A percentile compares a stretch with the other conserved stretches of the same genome.
phyloP scores from a whole-genome alignment of 2,888 invertebrate species.

The Beris chalybata region DNA sequence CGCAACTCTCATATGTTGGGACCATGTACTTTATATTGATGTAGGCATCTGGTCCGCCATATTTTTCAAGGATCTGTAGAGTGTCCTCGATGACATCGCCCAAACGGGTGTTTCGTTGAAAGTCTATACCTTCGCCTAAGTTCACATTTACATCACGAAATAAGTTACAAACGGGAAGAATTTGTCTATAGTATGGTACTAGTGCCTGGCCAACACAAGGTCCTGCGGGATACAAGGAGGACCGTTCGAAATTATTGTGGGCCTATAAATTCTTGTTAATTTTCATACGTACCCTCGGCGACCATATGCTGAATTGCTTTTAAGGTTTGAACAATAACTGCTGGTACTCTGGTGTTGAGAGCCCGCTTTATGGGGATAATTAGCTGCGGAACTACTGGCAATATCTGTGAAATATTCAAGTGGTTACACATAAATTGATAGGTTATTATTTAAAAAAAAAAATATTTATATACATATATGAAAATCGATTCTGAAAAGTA shows the following conservation, averaged over 20 bases:
- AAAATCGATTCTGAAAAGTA: too few species aligned
- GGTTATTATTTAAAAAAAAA: too few species aligned
- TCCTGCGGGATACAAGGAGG: slow-evolving; percentile 42
- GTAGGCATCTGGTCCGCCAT: slow-evolving; percentile 94
- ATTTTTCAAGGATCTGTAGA: slow-evolving; percentile 83
- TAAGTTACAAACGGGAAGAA: slow-evolving; percentile 85
- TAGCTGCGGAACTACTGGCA: slow-evolving; percentile 88
- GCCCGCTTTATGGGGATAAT: slow-evolving; percentile 92
- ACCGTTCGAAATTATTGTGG: background rate
- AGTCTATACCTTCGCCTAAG: slow-evolving; percentile 85
- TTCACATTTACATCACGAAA: slow-evolving; percentile 71
- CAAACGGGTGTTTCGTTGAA: slow-evolving; percentile 80
- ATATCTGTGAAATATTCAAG: slow-evolving; percentile 50
- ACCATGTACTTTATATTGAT: slow-evolving; percentile 98
- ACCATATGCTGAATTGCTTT: slow-evolving; percentile 85
- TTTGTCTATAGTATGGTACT: slow-evolving; percentile 94
- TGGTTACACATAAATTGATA: too few species aligned
- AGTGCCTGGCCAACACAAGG: slow-evolving; percentile 82
- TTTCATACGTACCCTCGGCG: slow-evolving; percentile 64
- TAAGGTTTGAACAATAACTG: slow-evolving; percentile 79
- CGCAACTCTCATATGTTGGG: slow-evolving; percentile 94
- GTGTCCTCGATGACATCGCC: slow-evolving; percentile 92
- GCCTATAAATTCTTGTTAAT: slow-evolving; percentile 3
- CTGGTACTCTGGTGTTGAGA: slow-evolving; percentile 78
- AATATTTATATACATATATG: too few species aligned